These are phyloP conservation scores for Ascidia mentula DNA, from an alignment of 23 tunicate genomes.

Conservation along the genomic window DNA sequence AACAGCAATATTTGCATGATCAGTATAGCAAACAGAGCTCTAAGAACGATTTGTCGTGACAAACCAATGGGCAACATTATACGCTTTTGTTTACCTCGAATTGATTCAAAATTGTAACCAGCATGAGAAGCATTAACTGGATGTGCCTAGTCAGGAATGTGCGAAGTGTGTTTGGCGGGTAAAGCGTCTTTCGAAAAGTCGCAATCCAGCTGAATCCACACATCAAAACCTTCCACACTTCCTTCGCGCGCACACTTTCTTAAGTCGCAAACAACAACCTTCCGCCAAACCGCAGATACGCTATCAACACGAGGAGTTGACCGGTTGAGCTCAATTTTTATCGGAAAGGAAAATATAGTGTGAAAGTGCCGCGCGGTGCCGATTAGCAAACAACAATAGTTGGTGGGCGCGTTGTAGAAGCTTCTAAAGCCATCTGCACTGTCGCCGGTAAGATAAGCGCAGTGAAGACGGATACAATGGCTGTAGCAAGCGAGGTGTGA, in stretches of 20 bases:
- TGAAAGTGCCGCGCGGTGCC: not conserved
- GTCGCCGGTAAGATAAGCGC: not conserved
- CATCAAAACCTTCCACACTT: not conserved
- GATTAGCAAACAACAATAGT: not conserved
- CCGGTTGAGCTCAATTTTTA: not conserved
- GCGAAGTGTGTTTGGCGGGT: not conserved
- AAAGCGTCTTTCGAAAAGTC: not conserved
- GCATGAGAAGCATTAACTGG: no score
- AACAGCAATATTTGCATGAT: no score
- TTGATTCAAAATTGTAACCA: no score
- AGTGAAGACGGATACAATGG: slow-evolving; percentile 20
- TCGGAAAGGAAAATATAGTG: not conserved
- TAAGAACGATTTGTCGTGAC: no score
- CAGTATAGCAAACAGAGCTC: no score
- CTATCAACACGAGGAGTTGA: not conserved
- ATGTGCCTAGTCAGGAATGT: no score
- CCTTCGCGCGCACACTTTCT: not conserved
- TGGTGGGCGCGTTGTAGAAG: not conserved
- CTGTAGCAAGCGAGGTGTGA: slow-evolving; percentile 8
- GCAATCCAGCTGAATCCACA: not conserved
- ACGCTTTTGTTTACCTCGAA: no score
- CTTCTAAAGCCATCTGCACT: slow-evolving; percentile 1
- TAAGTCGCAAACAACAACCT: not conserved
- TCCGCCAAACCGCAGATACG: not conserved
- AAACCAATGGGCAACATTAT: no score